Conservation (phyloP, 1,140 invertebrate genomes). For the Agrilus planipennis region DNA sequence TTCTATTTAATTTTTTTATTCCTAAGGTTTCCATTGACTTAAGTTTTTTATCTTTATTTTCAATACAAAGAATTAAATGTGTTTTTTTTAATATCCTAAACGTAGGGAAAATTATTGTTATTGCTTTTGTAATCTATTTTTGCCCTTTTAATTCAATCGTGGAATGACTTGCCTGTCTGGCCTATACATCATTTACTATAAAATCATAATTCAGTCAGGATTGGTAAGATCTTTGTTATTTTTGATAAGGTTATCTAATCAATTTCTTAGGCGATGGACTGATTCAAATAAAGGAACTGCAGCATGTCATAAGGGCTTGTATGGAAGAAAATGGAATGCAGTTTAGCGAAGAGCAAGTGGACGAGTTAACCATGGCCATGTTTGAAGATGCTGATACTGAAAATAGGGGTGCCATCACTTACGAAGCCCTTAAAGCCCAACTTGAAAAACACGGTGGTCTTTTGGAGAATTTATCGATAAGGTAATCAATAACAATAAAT, state of each 20-base stretch:
- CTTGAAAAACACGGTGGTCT: slow-evolving; percentile 78
- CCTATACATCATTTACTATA: no score
- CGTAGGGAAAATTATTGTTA: no score
- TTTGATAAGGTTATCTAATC: no score
- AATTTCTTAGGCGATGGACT: slow-evolving; percentile 65
- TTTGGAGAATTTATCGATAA: slow-evolving; percentile 82
- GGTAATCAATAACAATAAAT: slow-evolving; percentile 52
- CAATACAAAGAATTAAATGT: no score
- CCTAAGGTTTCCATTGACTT: no score
- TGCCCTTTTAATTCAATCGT: no score
- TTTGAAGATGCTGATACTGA: slow-evolving; percentile 83
- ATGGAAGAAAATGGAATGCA: slow-evolving; percentile 92
- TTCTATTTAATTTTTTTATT: no score
- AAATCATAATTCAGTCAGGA: no score
- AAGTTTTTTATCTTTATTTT: no score
- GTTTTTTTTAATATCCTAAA: no score
- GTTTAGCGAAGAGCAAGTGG: slow-evolving; percentile 78
- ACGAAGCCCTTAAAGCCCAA: slow-evolving; percentile 76
- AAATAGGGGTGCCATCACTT: slow-evolving; percentile 72
- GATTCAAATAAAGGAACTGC: slow-evolving; percentile 77
- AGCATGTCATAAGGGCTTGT: slow-evolving; percentile 82
- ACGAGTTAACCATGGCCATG: slow-evolving; percentile 75
- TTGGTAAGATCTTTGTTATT: neutral
- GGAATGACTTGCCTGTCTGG: no score
- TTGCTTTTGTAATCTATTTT: no score